Conservation (phyloP, 2,797 vertebrate genomes). For the Manis javanica region DNA sequence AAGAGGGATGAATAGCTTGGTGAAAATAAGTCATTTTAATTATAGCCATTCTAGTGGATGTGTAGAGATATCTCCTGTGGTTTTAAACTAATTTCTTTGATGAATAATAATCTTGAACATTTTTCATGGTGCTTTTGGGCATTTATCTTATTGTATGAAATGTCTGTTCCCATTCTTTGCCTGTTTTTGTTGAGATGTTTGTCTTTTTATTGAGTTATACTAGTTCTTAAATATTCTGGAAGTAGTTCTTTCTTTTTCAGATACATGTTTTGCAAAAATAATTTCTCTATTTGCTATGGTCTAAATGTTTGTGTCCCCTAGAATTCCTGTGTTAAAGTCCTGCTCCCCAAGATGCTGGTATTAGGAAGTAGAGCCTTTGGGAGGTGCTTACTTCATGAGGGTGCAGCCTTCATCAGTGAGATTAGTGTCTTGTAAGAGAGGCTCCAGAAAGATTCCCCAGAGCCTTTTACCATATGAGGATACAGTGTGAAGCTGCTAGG, state of each 20-base stretch:
- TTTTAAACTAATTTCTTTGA: background rate
- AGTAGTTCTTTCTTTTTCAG: background rate
- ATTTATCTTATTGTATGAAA: background rate
- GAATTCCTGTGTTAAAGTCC: background rate
- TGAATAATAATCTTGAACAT: background rate
- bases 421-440: background rate
- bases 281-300: background rate
- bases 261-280: background rate
- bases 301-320: background rate
- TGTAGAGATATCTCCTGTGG: background rate
- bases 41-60: background rate
- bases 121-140: background rate
- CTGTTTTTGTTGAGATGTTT: background rate
- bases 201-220: background rate
- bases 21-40: background rate
- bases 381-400: too few species aligned
- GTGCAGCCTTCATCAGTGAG: background rate
- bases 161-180: background rate
- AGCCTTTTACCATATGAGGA: background rate
- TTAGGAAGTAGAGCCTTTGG: background rate
- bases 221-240: background rate
- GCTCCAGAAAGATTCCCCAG: background rate
- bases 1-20: background rate
- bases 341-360: background rate
- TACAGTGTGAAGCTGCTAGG: background rate